Conservation (phyloP, 2,113 vertebrate genomes). For the Phyllopteryx taeniolatus region DNA sequence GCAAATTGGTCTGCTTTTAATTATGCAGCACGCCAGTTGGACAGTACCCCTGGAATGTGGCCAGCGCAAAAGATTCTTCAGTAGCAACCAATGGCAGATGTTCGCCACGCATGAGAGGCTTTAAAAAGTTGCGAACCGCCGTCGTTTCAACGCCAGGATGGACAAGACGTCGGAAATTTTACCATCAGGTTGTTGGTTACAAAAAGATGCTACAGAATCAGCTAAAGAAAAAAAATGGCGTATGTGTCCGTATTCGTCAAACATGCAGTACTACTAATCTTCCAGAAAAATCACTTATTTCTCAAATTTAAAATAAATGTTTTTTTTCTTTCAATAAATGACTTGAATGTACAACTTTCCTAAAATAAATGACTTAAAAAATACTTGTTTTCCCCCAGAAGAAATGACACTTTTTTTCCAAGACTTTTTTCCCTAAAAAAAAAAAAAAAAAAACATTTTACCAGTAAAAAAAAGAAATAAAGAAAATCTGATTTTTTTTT, state of each 20-base stretch:
- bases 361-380: not conserved
- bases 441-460: too few relatives aligned
- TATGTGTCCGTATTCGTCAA: too few relatives aligned
- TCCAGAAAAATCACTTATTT: not conserved
- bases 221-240: not conserved
- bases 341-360: too few relatives aligned
- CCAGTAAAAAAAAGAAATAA: too few relatives aligned
- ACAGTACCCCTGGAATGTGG: conserved; percentile 52
- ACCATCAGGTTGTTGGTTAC: not conserved
- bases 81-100: conserved; percentile 60
- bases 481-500: too few relatives aligned
- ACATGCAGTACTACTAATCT: not conserved
- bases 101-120: conserved; percentile 42
- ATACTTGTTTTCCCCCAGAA: not conserved
- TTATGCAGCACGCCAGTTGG: conserved; percentile 41
- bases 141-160: not conserved
- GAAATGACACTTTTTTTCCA: too few relatives aligned
- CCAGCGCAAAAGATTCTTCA: conserved; percentile 50
- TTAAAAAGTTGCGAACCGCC: conserved; percentile 44
- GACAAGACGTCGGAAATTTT: not conserved
- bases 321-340: too few relatives aligned
- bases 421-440: too few relatives aligned
- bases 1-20: conserved; percentile 60
- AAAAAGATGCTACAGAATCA: not conserved
- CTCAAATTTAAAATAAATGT: too few relatives aligned